Evolutionary conservation across 2,113 vertebrate species (phyloP).

Genomic region (Macquaria ambigua): DNA sequence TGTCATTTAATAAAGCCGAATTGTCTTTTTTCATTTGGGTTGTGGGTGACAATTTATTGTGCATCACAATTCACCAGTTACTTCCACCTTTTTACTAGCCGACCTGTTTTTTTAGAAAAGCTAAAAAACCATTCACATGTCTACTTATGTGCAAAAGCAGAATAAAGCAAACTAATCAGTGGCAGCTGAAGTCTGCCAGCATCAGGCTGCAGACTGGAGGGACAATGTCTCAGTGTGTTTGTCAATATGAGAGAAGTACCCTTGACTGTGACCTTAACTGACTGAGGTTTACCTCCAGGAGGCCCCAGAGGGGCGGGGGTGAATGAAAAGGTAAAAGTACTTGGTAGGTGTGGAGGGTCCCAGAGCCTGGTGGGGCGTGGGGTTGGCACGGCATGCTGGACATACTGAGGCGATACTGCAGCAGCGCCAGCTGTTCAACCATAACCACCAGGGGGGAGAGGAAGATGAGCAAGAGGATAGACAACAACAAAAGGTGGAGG

Average conservation of each 20-base stretch:
- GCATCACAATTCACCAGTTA: background rate
- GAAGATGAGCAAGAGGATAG: slow-evolving; percentile 69
- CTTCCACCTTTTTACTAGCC: background rate
- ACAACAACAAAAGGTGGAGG: slow-evolving; percentile 29
- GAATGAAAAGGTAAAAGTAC: slow-evolving; percentile 92
- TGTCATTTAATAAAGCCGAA: background rate
- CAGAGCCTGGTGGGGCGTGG: slow-evolving; percentile 92
- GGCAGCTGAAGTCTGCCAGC: background rate
- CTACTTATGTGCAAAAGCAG: background rate
- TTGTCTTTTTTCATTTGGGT: background rate
- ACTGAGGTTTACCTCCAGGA: slow-evolving; percentile 79
- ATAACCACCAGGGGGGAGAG: slow-evolving; percentile 76
- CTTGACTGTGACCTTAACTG: slow-evolving; percentile 55
- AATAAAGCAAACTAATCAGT: background rate
- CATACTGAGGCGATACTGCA: slow-evolving; percentile 98
- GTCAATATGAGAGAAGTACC: slow-evolving; percentile 62
- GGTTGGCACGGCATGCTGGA: slow-evolving; percentile 94
- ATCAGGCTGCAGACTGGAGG: background rate
- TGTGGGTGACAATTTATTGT: background rate
- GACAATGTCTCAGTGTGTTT: background rate
- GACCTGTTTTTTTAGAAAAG: background rate
- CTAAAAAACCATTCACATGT: background rate
- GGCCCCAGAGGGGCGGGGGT: slow-evolving; percentile 75
- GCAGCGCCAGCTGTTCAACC: slow-evolving; percentile 97
- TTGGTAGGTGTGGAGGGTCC: slow-evolving; percentile 98